Evolutionary conservation across 2,113 vertebrate species (phyloP), one percentile per base, ranked within the genome.

Genomic region (Eulemur macaco): DNA sequence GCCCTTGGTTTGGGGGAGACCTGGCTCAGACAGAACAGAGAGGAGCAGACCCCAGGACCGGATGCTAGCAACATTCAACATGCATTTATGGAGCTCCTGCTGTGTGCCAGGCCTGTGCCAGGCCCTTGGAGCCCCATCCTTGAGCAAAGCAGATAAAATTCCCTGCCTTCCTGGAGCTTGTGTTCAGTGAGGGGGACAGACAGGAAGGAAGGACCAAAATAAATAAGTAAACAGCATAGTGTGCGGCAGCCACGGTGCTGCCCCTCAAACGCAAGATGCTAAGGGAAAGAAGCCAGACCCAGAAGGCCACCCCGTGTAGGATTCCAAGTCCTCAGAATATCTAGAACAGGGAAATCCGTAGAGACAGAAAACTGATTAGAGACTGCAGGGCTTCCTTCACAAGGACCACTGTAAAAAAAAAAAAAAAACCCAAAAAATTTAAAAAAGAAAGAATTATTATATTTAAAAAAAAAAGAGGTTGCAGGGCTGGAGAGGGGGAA

Each of bases 191-290:
- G 12, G 69, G 34, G 25, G 73, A 20, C 10, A 5, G 76, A 31
- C 1, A 21, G 34, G 1, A 18, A 63, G 78, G 58, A 50, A 31
- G 11, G 20, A 71, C 10, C 23, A 31, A 11, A 13, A n/a, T 54
- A 58, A 58, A 5, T 47, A n/a, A 66, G 3, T 12, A 8, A 31
- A 37, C 4, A 42, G 23, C 0, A 21, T 3, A 3, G 25, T 2
- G 3, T 1, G 14, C 39, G 0, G 4, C 14, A 0, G 7, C 71
- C 5, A 4, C 3, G 0, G 0, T 47, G 42, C 9, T 9, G 7
- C 2, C 7, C 54, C 45, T 34, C 11, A n/a, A 27, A 45, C 58
- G 52, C 17, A 1, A 0, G 27, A 20, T 18, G 34, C 34, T 1
- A 11, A 37, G 47, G 45, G 25, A 34, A 50, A 52, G 63, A 64